Conservation (phyloP, 64 coral and sea anemone species). For the Cladopsammia gracilis region DNA sequence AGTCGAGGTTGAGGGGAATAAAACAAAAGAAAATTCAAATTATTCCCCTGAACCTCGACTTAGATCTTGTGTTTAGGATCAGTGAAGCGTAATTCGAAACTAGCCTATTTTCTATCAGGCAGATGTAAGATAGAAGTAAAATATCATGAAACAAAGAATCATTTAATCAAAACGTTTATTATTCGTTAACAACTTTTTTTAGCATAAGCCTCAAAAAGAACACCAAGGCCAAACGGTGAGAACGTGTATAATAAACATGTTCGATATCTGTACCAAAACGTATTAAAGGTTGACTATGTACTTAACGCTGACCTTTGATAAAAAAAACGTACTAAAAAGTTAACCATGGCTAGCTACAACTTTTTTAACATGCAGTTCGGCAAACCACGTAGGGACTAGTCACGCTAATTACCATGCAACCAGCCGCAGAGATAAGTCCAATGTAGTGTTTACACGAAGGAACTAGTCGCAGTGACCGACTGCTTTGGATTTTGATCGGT, state of each 20-base stretch:
- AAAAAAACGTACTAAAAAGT: too few relatives aligned
- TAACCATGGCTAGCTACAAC: slow-evolving; percentile 23
- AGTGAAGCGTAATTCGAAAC: too few relatives aligned
- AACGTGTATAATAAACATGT: slow-evolving; percentile 44
- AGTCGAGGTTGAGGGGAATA: too few relatives aligned
- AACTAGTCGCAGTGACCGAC: slow-evolving; percentile 27
- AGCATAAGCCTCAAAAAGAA: slow-evolving; percentile 50
- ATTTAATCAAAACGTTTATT: slow-evolving; percentile 49
- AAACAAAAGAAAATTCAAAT: too few relatives aligned
- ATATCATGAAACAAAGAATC: slow-evolving; percentile 57
- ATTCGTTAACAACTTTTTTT: slow-evolving; percentile 26
- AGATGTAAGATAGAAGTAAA: slow-evolving; percentile 52
- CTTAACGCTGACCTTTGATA: neutral
- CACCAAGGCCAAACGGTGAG: slow-evolving; percentile 43
- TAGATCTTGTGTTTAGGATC: too few relatives aligned
- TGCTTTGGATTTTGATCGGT: slow-evolving; percentile 26
- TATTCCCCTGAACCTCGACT: too few relatives aligned
- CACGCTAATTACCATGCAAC: slow-evolving; percentile 18
- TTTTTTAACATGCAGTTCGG: slow-evolving; percentile 4
- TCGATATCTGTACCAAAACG: neutral
- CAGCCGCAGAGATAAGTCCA: neutral
- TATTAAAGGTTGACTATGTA: neutral
- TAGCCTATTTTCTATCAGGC: slow-evolving; percentile 50
- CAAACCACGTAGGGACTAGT: slow-evolving; percentile 17
- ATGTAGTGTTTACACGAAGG: slow-evolving; percentile 21